These are phyloP conservation scores for Carduelis carduelis DNA, from an alignment of 2,797 vertebrate genomes.

Conservation along the genomic window DNA sequence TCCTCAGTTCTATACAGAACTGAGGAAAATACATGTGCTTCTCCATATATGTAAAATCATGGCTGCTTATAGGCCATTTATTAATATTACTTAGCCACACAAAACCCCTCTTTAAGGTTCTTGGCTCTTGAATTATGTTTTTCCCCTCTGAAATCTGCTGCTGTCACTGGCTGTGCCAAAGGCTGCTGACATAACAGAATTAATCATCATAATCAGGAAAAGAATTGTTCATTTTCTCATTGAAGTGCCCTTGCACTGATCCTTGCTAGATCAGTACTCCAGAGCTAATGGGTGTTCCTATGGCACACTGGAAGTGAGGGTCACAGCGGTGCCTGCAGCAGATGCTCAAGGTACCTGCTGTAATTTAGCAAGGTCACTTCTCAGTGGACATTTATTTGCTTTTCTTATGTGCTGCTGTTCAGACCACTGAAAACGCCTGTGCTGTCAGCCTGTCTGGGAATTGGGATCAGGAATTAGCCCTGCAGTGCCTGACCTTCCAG, in stretches of 20 bases:
- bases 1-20: not conserved
- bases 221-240: slow-evolving; percentile 18
- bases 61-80: not conserved
- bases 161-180: slow-evolving; percentile 20
- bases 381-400: not conserved
- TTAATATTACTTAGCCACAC: not conserved
- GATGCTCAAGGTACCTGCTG: not conserved
- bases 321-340: not conserved
- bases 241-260: slow-evolving; percentile 5
- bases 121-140: not conserved
- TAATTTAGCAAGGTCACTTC: not conserved
- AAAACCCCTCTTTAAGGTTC: not conserved
- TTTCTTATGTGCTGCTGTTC: not conserved
- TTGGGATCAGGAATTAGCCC: not conserved
- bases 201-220: slow-evolving; percentile 47
- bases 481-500: not conserved
- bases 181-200: slow-evolving; percentile 39
- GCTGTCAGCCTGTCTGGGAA: not conserved
- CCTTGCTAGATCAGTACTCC: not conserved
- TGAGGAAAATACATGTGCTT: not conserved
- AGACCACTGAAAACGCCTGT: not conserved
- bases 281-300: not conserved
- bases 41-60: not conserved
- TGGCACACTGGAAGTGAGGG: not conserved
- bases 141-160: not conserved